Conservation (phyloP, 2,888 invertebrate genomes). For the Piscicola geometra region DNA sequence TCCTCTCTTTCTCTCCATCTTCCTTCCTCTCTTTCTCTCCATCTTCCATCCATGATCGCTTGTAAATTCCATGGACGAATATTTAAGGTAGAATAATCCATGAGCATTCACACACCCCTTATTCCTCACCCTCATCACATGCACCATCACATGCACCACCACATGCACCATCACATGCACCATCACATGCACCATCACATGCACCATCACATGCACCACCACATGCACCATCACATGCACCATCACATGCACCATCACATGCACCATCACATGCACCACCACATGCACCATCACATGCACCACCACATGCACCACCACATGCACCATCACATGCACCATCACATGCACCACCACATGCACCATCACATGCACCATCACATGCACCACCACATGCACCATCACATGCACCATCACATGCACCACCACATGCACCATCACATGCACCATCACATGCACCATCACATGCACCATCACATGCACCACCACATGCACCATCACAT, state of each 20-base stretch:
- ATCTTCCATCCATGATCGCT: too few species aligned
- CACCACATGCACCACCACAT: background rate
- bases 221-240: too few species aligned
- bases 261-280: background rate
- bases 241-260: too few species aligned
- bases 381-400: slow-evolving; percentile 1
- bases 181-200: too few species aligned
- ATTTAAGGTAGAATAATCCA: too few species aligned
- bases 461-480: slow-evolving; percentile 1
- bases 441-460: slow-evolving; percentile 10
- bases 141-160: too few species aligned
- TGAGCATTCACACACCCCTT: too few species aligned
- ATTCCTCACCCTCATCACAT: too few species aligned
- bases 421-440: background rate
- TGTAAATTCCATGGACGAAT: too few species aligned
- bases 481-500: background rate
- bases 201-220: too few species aligned
- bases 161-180: too few species aligned
- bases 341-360: background rate
- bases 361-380: slow-evolving; percentile 1
- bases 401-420: background rate
- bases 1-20: background rate
- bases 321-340: background rate
- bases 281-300: background rate
- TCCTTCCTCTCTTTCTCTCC: background rate